Evolutionary conservation across 1,140 invertebrate species (phyloP).

Genomic region (Halictus rubicundus): DNA sequence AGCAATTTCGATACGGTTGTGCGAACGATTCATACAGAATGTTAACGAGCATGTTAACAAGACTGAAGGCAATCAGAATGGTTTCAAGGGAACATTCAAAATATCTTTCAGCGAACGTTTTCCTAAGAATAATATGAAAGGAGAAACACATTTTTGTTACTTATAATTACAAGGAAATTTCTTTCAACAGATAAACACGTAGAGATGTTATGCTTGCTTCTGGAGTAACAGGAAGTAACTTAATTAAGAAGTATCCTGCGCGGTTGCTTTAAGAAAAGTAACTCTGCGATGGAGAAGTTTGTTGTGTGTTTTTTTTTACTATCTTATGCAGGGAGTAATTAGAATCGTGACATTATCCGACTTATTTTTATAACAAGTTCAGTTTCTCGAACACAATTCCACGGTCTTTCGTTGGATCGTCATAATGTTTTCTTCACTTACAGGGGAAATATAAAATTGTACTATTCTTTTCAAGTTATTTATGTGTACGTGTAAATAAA

Average conservation of each 20-base stretch:
- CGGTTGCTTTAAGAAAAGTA: conserved; percentile 7
- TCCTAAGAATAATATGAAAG: too few relatives aligned
- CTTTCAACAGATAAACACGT: conserved; percentile 1
- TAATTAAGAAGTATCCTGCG: conserved; percentile 10
- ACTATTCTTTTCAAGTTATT: too few relatives aligned
- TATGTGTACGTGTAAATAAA: too few relatives aligned
- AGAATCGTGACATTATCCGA: background rate
- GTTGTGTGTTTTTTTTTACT: background rate
- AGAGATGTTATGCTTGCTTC: background rate
- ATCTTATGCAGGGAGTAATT: background rate
- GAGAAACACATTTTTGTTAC: background rate
- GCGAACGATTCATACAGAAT: too few relatives aligned
- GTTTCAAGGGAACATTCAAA: too few relatives aligned
- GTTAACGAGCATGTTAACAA: too few relatives aligned
- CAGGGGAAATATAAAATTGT: too few relatives aligned
- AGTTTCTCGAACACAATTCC: background rate
- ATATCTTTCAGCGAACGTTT: too few relatives aligned
- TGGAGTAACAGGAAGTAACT: background rate
- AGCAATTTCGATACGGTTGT: background rate
- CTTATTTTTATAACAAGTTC: background rate
- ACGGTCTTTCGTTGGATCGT: background rate
- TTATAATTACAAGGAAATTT: conserved; percentile 8
- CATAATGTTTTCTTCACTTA: too few relatives aligned
- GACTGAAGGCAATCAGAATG: too few relatives aligned
- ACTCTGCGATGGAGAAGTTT: background rate